Percentiles rank a stretch among this genome's conserved stretches.
phyloP scores from a whole-genome alignment of 2,888 invertebrate genomes.

The Catocala sponsa region DNA sequence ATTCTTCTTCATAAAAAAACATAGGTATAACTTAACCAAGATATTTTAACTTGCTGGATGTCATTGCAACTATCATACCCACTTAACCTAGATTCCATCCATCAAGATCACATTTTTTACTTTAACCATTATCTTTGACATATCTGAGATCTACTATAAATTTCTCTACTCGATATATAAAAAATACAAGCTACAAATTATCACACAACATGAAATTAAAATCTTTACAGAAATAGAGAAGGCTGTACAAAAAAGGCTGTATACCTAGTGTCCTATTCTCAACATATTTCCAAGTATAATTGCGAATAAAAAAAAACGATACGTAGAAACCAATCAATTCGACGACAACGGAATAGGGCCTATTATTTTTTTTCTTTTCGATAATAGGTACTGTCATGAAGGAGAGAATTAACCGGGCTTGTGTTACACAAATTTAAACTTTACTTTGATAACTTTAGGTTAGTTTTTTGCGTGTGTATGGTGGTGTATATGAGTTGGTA shows the following conservation, averaged over 20 bases:
- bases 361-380: slow-evolving; percentile 63
- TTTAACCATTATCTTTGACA: no score
- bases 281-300: slow-evolving; percentile 68
- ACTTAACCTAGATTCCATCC: no score
- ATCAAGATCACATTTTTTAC: no score
- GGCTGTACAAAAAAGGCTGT: slow-evolving; percentile 38
- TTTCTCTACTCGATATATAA: not conserved
- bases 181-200: not conserved
- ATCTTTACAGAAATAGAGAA: slow-evolving; percentile 42
- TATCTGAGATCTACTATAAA: no score
- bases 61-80: no score
- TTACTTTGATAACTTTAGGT: slow-evolving; percentile 34
- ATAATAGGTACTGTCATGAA: slow-evolving; percentile 65
- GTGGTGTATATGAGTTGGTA: slow-evolving; percentile 40
- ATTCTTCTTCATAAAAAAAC: no score
- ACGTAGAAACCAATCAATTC: slow-evolving; percentile 78
- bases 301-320: slow-evolving; percentile 61
- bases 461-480: slow-evolving; percentile 30
- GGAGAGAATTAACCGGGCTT: slow-evolving; percentile 36
- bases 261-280: slow-evolving; percentile 45
- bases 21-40: no score
- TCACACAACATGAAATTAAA: slow-evolving; percentile 39
- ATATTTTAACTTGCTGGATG: no score
- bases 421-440: slow-evolving; percentile 29
- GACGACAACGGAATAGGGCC: slow-evolving; percentile 63